phyloP scores from a whole-genome alignment of 2,797 vertebrate species.

The Eremophila alpestris region DNA sequence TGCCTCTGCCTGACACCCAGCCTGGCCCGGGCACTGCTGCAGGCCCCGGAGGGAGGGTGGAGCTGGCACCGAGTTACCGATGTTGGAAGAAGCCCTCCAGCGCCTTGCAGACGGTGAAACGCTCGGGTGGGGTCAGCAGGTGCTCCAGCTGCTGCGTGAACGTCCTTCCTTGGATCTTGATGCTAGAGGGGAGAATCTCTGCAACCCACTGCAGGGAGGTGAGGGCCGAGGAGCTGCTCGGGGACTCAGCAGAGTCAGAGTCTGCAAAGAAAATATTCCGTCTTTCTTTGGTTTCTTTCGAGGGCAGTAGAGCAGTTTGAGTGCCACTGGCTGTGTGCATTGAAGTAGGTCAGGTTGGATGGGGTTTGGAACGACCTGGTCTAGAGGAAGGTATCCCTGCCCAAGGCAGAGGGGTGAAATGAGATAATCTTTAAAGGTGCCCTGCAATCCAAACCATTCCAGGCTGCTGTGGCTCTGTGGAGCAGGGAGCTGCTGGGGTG shows the following conservation, averaged over 20 bases:
- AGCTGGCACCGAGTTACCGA: constrained; percentile 76
- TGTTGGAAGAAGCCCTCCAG: constrained; percentile 99
- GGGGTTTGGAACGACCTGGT: background rate
- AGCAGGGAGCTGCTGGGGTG: background rate
- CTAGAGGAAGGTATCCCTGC: background rate
- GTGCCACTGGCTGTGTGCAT: background rate
- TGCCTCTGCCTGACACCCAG: rapidly evolving
- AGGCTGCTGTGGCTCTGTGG: background rate
- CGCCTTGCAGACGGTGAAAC: constrained; percentile 90
- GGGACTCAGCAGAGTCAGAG: constrained; percentile 84
- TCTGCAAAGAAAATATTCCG: constrained; percentile 66
- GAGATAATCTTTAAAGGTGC: background rate
- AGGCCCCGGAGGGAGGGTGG: rapidly evolving
- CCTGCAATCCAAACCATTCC: background rate
- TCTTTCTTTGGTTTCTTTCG: background rate
- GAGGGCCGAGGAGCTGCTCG: constrained; percentile 85
- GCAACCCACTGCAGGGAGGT: constrained; percentile 97
- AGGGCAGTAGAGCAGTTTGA: background rate
- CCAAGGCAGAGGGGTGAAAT: background rate
- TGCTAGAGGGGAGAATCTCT: constrained; percentile 95
- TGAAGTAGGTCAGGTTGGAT: background rate
- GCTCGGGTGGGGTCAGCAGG: constrained; percentile 91
- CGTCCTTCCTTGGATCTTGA: constrained; percentile 93
- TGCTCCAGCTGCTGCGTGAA: constrained; percentile 98
- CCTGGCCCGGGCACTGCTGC: background rate